These are phyloP conservation scores for Tuberolachnus salignus DNA, from an alignment of 2,888 invertebrate species.

Conservation along the genomic window DNA sequence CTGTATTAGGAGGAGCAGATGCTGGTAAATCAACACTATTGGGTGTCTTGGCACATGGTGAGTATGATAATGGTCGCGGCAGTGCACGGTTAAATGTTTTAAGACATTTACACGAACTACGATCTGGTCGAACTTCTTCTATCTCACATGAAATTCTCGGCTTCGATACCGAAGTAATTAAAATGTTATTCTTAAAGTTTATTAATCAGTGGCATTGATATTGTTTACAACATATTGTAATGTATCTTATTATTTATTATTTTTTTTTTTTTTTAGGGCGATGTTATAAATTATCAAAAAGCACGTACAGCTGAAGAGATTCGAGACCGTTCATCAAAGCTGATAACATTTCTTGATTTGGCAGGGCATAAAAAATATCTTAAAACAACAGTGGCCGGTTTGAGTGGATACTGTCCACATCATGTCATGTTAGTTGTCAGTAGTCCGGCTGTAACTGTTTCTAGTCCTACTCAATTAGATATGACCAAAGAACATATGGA, in stretches of 20 bases:
- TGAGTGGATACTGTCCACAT: constrained; percentile 73
- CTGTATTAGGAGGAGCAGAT: constrained; percentile 93
- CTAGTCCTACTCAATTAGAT: constrained; percentile 60
- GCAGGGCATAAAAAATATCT: constrained; percentile 97
- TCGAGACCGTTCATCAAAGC: constrained; percentile 87
- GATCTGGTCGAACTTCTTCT: constrained; percentile 90
- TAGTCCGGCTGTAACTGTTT: constrained; percentile 78
- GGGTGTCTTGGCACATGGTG: constrained; percentile 95
- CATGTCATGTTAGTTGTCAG: constrained; percentile 84
- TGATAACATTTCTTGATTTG: constrained; percentile 93
- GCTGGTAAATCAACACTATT: constrained; percentile 96
- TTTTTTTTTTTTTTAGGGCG: constrained; percentile 66
- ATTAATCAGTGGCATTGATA: neutral
- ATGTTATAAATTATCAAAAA: constrained; percentile 86
- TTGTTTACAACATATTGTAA: no score
- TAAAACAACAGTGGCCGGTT: constrained; percentile 90
- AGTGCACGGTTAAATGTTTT: constrained; percentile 95
- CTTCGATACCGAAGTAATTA: constrained; percentile 76
- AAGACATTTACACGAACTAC: constrained; percentile 91
- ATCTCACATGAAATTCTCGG: constrained; percentile 96
- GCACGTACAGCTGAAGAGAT: constrained; percentile 92
- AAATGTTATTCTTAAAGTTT: neutral
- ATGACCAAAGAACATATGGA: constrained; percentile 92
- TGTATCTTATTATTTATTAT: neutral
- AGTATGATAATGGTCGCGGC: constrained; percentile 93